Evolutionary conservation across 2,113 vertebrate genomes (phyloP).

Genomic region (Sula dactylatra): DNA sequence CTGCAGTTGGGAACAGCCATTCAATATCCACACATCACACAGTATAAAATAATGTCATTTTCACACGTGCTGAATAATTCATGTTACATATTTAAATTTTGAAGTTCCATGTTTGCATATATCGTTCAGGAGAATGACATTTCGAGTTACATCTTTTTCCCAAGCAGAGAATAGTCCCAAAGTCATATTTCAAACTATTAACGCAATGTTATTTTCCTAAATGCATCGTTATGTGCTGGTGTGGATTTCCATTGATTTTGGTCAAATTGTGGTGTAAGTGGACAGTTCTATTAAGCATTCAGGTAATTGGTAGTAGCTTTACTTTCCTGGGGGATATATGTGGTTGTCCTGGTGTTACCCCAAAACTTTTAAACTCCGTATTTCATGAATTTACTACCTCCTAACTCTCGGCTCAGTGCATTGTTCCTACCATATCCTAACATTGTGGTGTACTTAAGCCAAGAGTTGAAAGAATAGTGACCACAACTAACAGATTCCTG

Average conservation of each 20-base stretch:
- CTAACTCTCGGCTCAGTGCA: not conserved
- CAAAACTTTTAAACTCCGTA: slow-evolving; percentile 7
- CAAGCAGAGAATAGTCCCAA: not conserved
- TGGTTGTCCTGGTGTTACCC: not conserved
- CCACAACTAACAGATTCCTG: not conserved
- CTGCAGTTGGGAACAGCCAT: not conserved
- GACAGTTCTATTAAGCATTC: not conserved
- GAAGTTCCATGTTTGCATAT: not conserved
- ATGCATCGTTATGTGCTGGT: not conserved
- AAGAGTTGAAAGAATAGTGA: not conserved
- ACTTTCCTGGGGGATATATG: slow-evolving; percentile 2
- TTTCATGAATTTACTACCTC: slow-evolving; percentile 31
- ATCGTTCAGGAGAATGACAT: not conserved
- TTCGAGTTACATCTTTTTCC: not conserved
- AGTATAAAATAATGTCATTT: not conserved
- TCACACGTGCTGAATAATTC: not conserved
- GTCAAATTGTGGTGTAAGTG: not conserved
- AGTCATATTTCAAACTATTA: not conserved
- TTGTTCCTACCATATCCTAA: not conserved
- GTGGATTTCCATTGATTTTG: not conserved
- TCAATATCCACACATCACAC: not conserved
- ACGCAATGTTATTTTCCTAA: not conserved
- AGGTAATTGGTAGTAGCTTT: slow-evolving; percentile 12
- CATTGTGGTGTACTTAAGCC: not conserved
- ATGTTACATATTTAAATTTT: not conserved